phyloP scores from a whole-genome alignment of 2,888 invertebrate species.

The Netelia fuscicornis region DNA sequence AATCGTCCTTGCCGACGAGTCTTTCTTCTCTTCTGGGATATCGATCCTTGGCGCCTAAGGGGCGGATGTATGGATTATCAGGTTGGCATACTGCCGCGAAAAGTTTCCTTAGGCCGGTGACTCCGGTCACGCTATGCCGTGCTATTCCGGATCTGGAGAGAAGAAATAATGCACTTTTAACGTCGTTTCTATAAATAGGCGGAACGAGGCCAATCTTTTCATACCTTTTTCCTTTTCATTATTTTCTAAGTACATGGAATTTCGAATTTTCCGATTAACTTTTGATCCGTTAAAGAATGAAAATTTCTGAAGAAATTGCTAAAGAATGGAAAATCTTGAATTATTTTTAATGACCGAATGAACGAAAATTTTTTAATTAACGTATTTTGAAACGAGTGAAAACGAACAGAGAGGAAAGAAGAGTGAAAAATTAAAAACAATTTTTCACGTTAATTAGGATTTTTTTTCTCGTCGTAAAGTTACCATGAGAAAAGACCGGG shows the following conservation, averaged over 20 bases:
- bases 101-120: conserved; percentile 18
- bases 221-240: too few relatives aligned
- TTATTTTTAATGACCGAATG: too few relatives aligned
- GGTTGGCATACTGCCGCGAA: conserved; percentile 13
- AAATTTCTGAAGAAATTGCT: too few relatives aligned
- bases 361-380: too few relatives aligned
- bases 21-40: not conserved
- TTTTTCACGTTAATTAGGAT: not conserved
- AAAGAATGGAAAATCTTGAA: too few relatives aligned
- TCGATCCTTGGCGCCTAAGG: conserved; percentile 9
- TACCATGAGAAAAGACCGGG: not conserved
- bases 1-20: too few relatives aligned
- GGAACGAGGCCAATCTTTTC: too few relatives aligned
- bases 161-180: conserved; percentile 13
- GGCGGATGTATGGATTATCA: not conserved
- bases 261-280: too few relatives aligned
- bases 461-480: not conserved
- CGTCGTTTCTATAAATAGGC: not conserved
- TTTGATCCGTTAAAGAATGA: too few relatives aligned
- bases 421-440: not conserved
- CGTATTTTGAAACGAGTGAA: too few relatives aligned
- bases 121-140: conserved; percentile 21
- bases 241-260: too few relatives aligned
- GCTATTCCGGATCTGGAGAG: not conserved
- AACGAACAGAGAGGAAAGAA: not conserved